Percentiles rank a stretch among this genome's conserved stretches.
Evolutionary conservation across 2,888 invertebrate species (phyloP).

Genomic region (Girardia tigrina): DNA sequence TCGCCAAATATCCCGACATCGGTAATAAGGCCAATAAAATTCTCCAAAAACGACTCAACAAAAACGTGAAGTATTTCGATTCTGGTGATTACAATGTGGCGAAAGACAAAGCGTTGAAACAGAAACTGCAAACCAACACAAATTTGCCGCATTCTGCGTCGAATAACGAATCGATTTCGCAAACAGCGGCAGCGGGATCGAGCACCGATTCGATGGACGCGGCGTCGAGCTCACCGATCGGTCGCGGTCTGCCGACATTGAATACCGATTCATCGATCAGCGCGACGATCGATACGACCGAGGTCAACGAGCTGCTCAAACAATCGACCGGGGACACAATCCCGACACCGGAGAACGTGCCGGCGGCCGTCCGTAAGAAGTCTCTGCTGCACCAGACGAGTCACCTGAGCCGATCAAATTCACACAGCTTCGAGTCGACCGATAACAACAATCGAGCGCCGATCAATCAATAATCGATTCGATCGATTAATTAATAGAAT

Average conservation of each 20-base stretch:
- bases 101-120: slow-evolving; percentile 60
- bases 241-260: too few species aligned
- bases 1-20: slow-evolving; percentile 29
- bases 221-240: too few species aligned
- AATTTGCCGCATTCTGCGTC: slow-evolving; percentile 33
- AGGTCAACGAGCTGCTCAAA: slow-evolving; percentile 43
- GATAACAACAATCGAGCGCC: too few species aligned
- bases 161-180: not conserved
- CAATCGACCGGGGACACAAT: slow-evolving; percentile 67
- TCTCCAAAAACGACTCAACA: slow-evolving; percentile 25
- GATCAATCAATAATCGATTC: too few species aligned
- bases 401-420: not conserved
- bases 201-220: not conserved
- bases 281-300: slow-evolving; percentile 30
- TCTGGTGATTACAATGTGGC: slow-evolving; percentile 99
- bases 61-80: slow-evolving; percentile 72
- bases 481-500: too few species aligned
- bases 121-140: slow-evolving; percentile 39
- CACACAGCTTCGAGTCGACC: slow-evolving; percentile 1
- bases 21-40: slow-evolving; percentile 2
- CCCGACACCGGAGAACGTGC: slow-evolving; percentile 89
- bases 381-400: slow-evolving; percentile 7
- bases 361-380: slow-evolving; percentile 47
- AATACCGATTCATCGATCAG: not conserved
- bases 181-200: too few species aligned